A percentile compares a stretch with the other conserved stretches of the same genome.
phyloP scores from a whole-genome alignment of 2,113 vertebrate genomes.

The Lethenteron reissneri region DNA sequence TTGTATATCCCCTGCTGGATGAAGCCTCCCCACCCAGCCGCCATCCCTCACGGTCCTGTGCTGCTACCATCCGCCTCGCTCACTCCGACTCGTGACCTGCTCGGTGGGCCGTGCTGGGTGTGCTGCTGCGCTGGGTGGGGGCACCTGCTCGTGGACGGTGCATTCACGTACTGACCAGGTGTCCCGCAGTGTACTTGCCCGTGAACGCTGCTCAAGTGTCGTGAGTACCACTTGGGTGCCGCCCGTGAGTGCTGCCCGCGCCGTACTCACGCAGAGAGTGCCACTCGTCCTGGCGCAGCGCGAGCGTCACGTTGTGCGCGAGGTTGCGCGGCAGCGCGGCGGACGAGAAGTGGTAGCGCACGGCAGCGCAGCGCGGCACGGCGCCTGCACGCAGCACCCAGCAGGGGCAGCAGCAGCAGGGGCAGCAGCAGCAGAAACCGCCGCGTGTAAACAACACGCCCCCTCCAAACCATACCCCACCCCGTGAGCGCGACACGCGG shows the following conservation, averaged over 20 bases:
- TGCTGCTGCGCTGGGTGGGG: too few relatives aligned
- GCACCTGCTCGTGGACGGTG: too few relatives aligned
- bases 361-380: conserved; percentile 59
- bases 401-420: neutral
- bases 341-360: conserved; percentile 98
- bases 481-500: neutral
- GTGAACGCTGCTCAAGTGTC: too few relatives aligned
- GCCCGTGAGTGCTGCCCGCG: neutral
- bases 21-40: too few relatives aligned
- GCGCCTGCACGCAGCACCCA: conserved; percentile 21
- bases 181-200: too few relatives aligned
- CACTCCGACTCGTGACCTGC: too few relatives aligned
- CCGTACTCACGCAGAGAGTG: conserved; percentile 75
- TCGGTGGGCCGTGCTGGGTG: too few relatives aligned
- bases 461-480: neutral
- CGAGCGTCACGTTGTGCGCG: conserved; percentile 90
- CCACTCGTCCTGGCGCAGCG: conserved; percentile 97
- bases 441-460: neutral
- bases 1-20: too few relatives aligned
- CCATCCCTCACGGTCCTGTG: too few relatives aligned
- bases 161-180: too few relatives aligned
- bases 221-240: too few relatives aligned
- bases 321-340: conserved; percentile 85
- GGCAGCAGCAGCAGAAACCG: neutral
- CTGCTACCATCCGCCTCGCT: too few relatives aligned